Percentiles rank a stretch among this genome's conserved stretches.
Conservation (phyloP, 2,888 invertebrate species). For the Tipula lateralis region DNA sequence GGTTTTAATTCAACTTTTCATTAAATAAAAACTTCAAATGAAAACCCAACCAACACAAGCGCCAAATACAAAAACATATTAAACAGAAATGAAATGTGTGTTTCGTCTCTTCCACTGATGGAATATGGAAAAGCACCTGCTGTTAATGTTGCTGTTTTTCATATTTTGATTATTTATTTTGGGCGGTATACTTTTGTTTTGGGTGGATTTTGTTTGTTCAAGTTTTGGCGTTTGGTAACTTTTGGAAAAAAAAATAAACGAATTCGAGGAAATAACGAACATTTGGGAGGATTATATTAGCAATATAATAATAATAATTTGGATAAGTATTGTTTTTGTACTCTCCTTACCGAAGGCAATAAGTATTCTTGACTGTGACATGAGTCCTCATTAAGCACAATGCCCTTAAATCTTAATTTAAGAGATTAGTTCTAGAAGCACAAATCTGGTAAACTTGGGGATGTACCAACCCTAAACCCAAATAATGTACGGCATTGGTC, state of each 20-base stretch:
- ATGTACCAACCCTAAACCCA: no score
- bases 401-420: no score
- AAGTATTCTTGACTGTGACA: neutral
- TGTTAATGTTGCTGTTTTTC: neutral
- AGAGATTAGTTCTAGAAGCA: no score
- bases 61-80: neutral
- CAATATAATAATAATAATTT: neutral
- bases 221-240: neutral
- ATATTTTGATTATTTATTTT: neutral
- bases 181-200: neutral
- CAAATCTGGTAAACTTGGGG: no score
- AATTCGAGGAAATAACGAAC: neutral
- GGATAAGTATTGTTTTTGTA: neutral
- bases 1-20: constrained; percentile 11
- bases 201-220: neutral
- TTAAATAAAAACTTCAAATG: neutral
- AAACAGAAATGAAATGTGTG: neutral
- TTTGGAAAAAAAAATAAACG: neutral
- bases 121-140: constrained; percentile 7
- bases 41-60: neutral
- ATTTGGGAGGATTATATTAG: neutral
- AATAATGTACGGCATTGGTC: neutral
- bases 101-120: neutral
- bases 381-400: no score
- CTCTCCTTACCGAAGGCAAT: neutral